Base-by-base conservation (phyloP, 1,140 invertebrate species). In the Tetramorium parvispinum region DNA sequence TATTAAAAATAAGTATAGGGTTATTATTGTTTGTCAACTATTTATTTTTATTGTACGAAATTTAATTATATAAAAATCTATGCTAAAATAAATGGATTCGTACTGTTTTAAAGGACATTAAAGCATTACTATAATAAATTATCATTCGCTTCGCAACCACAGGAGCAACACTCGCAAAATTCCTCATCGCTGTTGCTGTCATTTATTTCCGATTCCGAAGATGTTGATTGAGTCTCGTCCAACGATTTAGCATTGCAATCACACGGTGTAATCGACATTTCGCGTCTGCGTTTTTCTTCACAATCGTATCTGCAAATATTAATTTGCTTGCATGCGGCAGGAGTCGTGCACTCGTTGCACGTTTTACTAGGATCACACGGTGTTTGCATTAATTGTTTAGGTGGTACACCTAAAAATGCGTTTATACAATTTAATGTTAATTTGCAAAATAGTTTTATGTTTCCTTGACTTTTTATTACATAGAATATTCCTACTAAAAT, bases 81-180 rank as follows among this genome's bases (percentile, higher is more conserved):
- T 53, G 37, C 46, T 75, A 40, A 75, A 21, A 75, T 75, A 55
- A 75, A 75, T 11, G 13, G 40, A 40, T 77, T 61, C 43, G 11
- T 40, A 43, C 2, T 27, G 16, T 27, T 16, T 46, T 32, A 71
- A n/a, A 59, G 6, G 3, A 43, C 16, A 57, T 61, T 61, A 13
- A 32, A 71, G 0, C 2, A 43, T 70, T 37, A 3, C 4, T 53
- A 24, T 6, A 13, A 61, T 73, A 3, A 83, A 49, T 46, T 43
- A 24, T 88, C 76, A 16, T 32, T 87, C 6, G 87, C 59, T 43
- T 87, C 75, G 24, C 85, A 88, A 24, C 86, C 76, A 53, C 92
- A 92, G 65, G 86, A 71, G 59, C 86, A 87, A 71, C 92, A 93
- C 53, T 92, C 92, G 37, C 90, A 91, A 78, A 90, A 93, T 53